Conservation (phyloP, 1,140 invertebrate genomes). For the Pseudomyrmex sp. region DNA sequence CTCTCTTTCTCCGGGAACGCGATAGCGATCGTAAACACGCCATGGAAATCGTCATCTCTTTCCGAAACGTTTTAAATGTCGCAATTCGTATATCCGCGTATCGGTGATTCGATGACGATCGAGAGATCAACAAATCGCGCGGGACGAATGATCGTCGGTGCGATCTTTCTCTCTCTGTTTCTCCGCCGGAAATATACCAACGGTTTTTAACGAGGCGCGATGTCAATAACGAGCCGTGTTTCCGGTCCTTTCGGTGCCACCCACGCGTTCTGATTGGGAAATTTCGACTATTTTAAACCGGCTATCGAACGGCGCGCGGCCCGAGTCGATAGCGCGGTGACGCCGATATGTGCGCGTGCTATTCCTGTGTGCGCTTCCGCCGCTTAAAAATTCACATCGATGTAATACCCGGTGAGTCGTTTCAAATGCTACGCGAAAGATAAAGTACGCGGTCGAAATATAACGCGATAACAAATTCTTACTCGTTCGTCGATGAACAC, state of each 20-base stretch:
- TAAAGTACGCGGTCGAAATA: conserved; percentile 14
- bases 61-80: not conserved
- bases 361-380: conserved; percentile 13
- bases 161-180: not conserved
- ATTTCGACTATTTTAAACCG: conserved; percentile 52
- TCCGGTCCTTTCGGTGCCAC: conserved; percentile 12
- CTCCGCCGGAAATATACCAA: conserved; percentile 10
- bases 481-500: not conserved
- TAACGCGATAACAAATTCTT: not conserved
- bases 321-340: conserved; percentile 4
- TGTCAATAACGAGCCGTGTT: conserved; percentile 19
- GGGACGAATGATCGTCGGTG: not conserved
- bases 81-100: not conserved
- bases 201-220: conserved; percentile 6
- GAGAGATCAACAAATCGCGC: not conserved
- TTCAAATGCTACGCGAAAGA: conserved; percentile 6
- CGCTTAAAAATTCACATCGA: conserved; percentile 36
- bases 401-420: conserved; percentile 11
- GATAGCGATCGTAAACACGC: conserved; percentile 50
- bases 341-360: not conserved
- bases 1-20: not conserved
- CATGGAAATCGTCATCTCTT: conserved; percentile 20
- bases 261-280: conserved; percentile 8
- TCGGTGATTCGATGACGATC: conserved; percentile 1
- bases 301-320: not conserved